Percentiles rank a stretch among this genome's conserved stretches.
Conservation (phyloP, 2,888 invertebrate genomes). For the Cataglyphis albicans region DNA sequence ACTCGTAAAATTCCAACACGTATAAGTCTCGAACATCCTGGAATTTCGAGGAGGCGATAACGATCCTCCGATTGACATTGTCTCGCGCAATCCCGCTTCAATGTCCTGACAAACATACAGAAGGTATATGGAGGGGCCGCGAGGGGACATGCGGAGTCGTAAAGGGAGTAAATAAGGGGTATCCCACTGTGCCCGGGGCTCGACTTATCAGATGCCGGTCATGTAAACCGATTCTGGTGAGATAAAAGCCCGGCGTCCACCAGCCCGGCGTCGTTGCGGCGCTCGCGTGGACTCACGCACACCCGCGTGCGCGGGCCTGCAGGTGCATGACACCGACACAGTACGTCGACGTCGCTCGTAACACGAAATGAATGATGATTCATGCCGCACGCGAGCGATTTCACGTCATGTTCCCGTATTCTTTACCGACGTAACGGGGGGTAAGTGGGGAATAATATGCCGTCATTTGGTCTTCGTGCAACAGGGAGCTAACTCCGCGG, state of each 20-base stretch:
- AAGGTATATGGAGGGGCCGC: conserved; percentile 22
- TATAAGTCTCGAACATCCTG: neutral
- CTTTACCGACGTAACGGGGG: conserved; percentile 74
- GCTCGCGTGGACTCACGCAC: conserved; percentile 42
- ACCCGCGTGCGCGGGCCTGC: conserved; percentile 58
- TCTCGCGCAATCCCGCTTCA: conserved; percentile 17
- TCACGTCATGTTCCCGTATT: conserved; percentile 79
- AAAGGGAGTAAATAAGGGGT: conserved; percentile 77
- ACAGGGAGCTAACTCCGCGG: conserved; percentile 75
- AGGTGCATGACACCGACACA: conserved; percentile 71
- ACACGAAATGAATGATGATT: conserved; percentile 84
- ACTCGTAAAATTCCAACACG: conserved; percentile 2
- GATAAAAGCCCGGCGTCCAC: conserved; percentile 78
- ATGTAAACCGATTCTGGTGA: conserved; percentile 79
- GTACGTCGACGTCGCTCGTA: conserved; percentile 74
- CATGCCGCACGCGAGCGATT: conserved; percentile 84
- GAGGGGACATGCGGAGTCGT: conserved; percentile 38
- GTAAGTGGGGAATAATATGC: conserved; percentile 82
- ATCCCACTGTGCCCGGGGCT: conserved; percentile 70
- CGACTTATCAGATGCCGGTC: conserved; percentile 80
- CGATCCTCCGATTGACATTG: neutral
- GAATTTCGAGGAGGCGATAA: conserved; percentile 32
- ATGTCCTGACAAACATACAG: conserved; percentile 28
- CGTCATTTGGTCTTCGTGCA: conserved; percentile 82
- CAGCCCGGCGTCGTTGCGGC: conserved; percentile 69